phyloP scores from a whole-genome alignment of 2,797 vertebrate species.

The Bothrops alternatus region DNA sequence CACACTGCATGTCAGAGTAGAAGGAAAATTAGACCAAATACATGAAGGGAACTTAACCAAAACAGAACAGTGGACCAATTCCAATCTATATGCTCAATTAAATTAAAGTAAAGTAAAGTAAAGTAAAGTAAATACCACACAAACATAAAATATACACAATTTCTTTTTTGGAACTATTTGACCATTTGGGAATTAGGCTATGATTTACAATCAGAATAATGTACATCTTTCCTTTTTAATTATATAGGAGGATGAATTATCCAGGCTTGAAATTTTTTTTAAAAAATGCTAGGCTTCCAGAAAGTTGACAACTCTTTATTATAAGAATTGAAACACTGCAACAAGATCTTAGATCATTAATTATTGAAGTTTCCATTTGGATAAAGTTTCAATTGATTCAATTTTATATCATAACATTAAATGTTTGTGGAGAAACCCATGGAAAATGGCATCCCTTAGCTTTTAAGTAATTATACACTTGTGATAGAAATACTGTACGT shows the following conservation, averaged over 20 bases:
- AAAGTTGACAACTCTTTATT: conserved; percentile 60
- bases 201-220: not conserved
- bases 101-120: not conserved
- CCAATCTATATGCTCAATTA: not conserved
- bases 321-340: conserved; percentile 60
- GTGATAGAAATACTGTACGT: conserved; percentile 42
- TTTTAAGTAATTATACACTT: conserved; percentile 26
- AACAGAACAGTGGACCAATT: not conserved
- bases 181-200: not conserved
- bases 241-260: conserved; percentile 26
- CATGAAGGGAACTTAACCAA: not conserved
- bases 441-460: conserved; percentile 41
- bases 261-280: conserved; percentile 43
- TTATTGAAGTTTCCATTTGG: conserved; percentile 58
- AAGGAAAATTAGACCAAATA: not conserved
- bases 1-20: not conserved
- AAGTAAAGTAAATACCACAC: not conserved
- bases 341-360: conserved; percentile 50
- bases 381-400: conserved; percentile 56
- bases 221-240: not conserved
- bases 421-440: conserved; percentile 17
- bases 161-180: not conserved
- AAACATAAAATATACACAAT: not conserved
- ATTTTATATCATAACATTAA: conserved; percentile 42
- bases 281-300: conserved; percentile 47